These are phyloP conservation scores for Doryteuthis pealeii DNA, from an alignment of 1,140 invertebrate species.

Conservation along the genomic window DNA sequence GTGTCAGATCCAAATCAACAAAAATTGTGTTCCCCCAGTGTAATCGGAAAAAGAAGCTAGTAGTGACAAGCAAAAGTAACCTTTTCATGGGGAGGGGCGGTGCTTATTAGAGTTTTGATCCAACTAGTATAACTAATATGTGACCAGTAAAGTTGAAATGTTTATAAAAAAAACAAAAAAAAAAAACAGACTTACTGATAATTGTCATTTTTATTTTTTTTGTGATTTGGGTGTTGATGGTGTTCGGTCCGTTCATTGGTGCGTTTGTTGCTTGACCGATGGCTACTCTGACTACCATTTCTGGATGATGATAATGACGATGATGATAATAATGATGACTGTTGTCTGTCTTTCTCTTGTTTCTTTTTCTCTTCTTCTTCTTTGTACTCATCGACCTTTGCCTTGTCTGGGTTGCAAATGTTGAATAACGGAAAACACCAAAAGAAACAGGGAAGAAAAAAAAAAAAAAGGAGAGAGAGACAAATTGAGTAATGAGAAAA, in stretches of 20 bases:
- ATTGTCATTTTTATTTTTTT: neutral
- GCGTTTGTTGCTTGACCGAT: conserved; percentile 11
- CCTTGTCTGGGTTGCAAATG: conserved; percentile 41
- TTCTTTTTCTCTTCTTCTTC: conserved; percentile 39
- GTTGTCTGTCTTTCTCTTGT: conserved; percentile 3
- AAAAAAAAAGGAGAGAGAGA: no score
- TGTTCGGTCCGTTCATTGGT: neutral
- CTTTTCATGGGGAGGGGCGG: no score
- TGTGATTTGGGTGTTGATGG: conserved; percentile 10
- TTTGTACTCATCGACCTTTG: conserved; percentile 52
- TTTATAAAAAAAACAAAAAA: no score
- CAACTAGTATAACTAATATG: no score
- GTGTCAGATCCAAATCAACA: no score
- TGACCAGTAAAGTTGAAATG: no score
- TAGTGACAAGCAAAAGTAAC: no score
- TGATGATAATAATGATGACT: conserved; percentile 5
- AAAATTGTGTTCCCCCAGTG: no score
- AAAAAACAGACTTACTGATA: neutral
- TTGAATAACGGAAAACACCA: neutral
- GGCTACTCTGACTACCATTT: neutral
- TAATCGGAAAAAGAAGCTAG: no score
- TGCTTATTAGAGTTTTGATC: no score
- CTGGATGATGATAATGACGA: neutral
- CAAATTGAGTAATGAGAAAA: no score
- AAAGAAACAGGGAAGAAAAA: neutral